Evolutionary conservation across 1,140 invertebrate species (phyloP), one percentile per base, ranked within the genome.

Genomic region (Drosophila persimilis): DNA sequence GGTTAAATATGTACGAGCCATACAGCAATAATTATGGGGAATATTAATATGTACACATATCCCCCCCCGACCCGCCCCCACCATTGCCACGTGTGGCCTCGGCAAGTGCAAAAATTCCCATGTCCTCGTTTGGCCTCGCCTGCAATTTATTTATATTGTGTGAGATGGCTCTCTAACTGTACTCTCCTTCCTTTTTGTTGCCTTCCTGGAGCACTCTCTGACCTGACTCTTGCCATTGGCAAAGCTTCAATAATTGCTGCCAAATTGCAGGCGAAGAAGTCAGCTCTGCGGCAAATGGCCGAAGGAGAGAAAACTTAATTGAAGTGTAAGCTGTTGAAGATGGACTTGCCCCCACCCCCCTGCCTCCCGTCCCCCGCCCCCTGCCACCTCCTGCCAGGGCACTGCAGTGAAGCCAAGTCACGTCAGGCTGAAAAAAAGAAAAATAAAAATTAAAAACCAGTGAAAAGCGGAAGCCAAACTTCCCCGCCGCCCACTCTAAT

Each of bases 201-300:
- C 15, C 15, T 3, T 45, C 44, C 15, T 11, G 4, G 35, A 39
- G 11, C 11, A 17, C 65, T 22, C 58, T 44, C 15, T 60, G 53
- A 74, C 57, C 70, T 79, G 76, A 75, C 76, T 85, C 72, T 64
- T 74, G 73, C 46, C 78, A 66, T 81, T 72, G 77, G 72, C 77
- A 71, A 80, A 81, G 73, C 80, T 84, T 74, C 83, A 86, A 86
- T 86, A 86, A 86, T 86, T 86, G 81, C 81, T 86, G 81, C 81
- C 81, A 86, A 86, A 86, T 86, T 86, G 81, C 81, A 72, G 70
- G 52, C 71, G 41, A 67, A 73, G 70, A 65, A 66, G 65, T 63
- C 63, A 63, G 59, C 60, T 73, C 47, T 65, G 50, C 55, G 50
- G 73, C 80, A 79, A 63, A 64, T 75, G 75, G 70, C 80, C 74